Conservation (phyloP, 2,113 vertebrate genomes). For the Ictalurus furcatus region DNA sequence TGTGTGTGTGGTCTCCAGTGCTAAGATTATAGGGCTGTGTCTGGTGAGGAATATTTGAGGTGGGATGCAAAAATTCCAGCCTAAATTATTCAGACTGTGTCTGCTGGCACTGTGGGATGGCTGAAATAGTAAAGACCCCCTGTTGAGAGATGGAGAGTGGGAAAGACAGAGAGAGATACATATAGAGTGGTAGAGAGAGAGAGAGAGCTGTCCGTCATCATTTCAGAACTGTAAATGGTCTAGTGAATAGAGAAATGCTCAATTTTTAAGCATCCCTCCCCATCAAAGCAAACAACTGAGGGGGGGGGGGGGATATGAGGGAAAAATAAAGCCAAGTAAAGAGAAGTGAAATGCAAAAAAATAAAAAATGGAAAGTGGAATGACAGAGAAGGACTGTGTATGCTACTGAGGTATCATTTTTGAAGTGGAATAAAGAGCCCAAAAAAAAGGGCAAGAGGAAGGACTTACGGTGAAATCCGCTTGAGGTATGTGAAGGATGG, state of each 20-base stretch:
- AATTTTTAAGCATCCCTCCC: not conserved
- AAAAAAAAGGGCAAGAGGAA: constrained; percentile 5
- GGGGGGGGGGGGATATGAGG: not conserved
- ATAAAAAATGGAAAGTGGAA: not conserved
- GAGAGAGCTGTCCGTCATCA: constrained; percentile 12
- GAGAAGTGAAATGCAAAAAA: not conserved
- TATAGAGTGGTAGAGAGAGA: not conserved
- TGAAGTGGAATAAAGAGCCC: not conserved
- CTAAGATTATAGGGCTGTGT: constrained; percentile 7
- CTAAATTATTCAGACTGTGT: constrained; percentile 72
- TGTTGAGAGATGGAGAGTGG: constrained; percentile 3
- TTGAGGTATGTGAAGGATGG: not conserved
- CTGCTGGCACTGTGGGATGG: constrained; percentile 22
- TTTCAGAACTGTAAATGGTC: constrained; percentile 27
- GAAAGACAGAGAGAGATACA: not conserved
- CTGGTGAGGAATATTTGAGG: constrained; percentile 21
- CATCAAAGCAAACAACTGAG: constrained; percentile 16
- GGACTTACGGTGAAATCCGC: not conserved
- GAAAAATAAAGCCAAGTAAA: constrained; percentile 12
- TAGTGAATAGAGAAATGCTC: not conserved
- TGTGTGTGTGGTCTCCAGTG: constrained; percentile 45
- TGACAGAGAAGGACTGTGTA: not conserved
- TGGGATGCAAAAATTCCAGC: constrained; percentile 39
- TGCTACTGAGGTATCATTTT: not conserved
- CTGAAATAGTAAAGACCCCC: constrained; percentile 53